These are phyloP conservation scores for Metellina segmentata DNA, from an alignment of 2,888 invertebrate species.

Conservation along the genomic window DNA sequence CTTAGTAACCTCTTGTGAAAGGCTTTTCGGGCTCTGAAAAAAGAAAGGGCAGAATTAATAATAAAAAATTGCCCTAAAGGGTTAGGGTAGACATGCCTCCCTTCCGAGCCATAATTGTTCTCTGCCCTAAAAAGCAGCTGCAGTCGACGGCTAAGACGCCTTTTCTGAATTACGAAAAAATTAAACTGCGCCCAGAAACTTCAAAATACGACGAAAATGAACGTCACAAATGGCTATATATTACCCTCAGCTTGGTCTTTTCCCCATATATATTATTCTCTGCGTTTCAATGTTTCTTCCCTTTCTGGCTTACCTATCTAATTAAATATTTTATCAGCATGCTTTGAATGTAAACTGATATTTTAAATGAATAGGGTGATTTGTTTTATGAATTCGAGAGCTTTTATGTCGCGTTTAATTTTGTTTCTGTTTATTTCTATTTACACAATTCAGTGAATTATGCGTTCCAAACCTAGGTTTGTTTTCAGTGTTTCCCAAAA, in stretches of 20 bases:
- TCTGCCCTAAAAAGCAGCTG: slow-evolving; percentile 51
- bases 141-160: slow-evolving; percentile 47
- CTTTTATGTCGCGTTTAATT: not conserved
- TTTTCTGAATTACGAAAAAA: slow-evolving; percentile 60
- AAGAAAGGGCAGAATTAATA: slow-evolving; percentile 36
- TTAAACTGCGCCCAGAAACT: slow-evolving; percentile 25
- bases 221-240: slow-evolving; percentile 9
- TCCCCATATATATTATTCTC: not conserved
- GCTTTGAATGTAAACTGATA: not conserved
- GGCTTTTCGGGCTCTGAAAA: slow-evolving; percentile 10
- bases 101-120: slow-evolving; percentile 56
- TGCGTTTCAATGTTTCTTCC: not conserved
- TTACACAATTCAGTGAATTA: not conserved
- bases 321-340: not conserved
- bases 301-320: not conserved
- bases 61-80: slow-evolving; percentile 61
- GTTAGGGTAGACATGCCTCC: slow-evolving; percentile 47
- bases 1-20: slow-evolving; percentile 60
- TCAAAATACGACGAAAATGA: slow-evolving; percentile 16
- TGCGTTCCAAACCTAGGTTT: not conserved
- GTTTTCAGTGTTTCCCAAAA: not conserved
- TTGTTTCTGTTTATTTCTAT: not conserved
- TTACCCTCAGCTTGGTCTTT: not conserved
- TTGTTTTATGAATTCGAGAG: not conserved
- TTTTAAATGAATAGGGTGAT: not conserved